These are phyloP conservation scores for Callipepla squamata DNA, from an alignment of 2,113 vertebrate genomes.

Conservation along the genomic window DNA sequence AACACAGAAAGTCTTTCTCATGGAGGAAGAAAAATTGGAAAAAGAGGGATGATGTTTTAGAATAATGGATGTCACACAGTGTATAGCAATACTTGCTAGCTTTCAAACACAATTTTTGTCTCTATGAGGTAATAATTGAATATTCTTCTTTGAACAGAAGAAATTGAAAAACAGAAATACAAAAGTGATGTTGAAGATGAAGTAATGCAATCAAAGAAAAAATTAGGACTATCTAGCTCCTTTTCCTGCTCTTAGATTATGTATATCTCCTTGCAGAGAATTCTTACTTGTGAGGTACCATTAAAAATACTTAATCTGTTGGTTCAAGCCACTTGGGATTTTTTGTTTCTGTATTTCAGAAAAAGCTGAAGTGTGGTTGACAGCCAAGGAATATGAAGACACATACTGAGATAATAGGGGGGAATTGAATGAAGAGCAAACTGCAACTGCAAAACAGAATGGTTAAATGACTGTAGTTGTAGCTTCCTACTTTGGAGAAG, in stretches of 20 bases:
- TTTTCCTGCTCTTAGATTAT: not conserved
- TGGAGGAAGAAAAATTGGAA: not conserved
- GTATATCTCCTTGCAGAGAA: not conserved
- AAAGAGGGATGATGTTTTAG: not conserved
- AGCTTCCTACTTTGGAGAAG: not conserved
- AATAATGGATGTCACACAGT: not conserved
- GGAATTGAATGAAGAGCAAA: not conserved
- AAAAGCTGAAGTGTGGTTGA: not conserved
- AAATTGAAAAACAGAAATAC: not conserved
- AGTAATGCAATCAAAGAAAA: not conserved
- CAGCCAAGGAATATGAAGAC: not conserved
- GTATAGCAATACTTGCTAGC: not conserved
- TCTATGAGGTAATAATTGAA: not conserved
- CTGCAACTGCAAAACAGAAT: not conserved
- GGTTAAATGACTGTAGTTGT: not conserved
- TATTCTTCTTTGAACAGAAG: not conserved
- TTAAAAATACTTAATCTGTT: not conserved
- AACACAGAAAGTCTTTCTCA: not conserved
- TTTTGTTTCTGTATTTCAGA: not conserved
- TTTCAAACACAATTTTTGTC: not conserved
- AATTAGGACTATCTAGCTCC: not conserved
- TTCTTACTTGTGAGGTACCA: not conserved
- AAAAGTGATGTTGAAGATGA: not conserved
- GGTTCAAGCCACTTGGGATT: not conserved
- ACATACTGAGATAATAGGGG: not conserved